Base-by-base conservation (phyloP, 2,797 vertebrate genomes). In the Heliangelus exortis region DNA sequence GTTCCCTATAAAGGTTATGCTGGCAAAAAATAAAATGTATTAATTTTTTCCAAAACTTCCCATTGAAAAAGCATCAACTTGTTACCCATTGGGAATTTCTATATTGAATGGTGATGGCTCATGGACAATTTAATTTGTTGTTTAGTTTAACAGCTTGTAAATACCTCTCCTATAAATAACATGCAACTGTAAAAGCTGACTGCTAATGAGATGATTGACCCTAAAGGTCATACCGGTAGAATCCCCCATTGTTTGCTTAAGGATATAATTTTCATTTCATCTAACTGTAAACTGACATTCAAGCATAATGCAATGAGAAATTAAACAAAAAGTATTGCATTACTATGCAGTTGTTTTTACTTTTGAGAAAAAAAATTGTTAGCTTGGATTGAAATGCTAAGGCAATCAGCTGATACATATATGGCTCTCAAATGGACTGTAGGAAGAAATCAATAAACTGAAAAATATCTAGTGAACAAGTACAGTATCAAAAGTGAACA, bases 121-220 rank as follows among this genome's bases (percentile, higher is more conserved):
- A 86, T 69, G 97, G 97, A 98, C 98, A 98, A 98, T 98, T 98
- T 98, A 97, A 98, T 98, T 98, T 98, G 97, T 97, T 98, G 91
- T 98, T 98, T 98, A 98, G 97, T 98, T 97, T 97, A 97, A 97
- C 96, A 98, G 97, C 95, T 98, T 98, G 96, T 98, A 98, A 97
- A 96, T 97, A 97, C 97, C 96, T 98, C 92, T 96, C 82, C 97
- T 97, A 97, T 95, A 97, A 97, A 97, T 96, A 97, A 89, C 48
- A 94, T 84, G 58, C 89, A 90, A 36, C 93, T 96, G 86, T 94
- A 93, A 97, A 97, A 96, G 74, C 81, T 96, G 89, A 96, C 96
- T 98, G 97, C 97, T 98, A 98, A 98, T 98, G 97, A 98, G 97
- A 91, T 93, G 69, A 92, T 97, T 98, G 97, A 98, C 98, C 98